Evolutionary conservation across 2,113 vertebrate species (phyloP).

Genomic region (Dasyornis broadbenti): DNA sequence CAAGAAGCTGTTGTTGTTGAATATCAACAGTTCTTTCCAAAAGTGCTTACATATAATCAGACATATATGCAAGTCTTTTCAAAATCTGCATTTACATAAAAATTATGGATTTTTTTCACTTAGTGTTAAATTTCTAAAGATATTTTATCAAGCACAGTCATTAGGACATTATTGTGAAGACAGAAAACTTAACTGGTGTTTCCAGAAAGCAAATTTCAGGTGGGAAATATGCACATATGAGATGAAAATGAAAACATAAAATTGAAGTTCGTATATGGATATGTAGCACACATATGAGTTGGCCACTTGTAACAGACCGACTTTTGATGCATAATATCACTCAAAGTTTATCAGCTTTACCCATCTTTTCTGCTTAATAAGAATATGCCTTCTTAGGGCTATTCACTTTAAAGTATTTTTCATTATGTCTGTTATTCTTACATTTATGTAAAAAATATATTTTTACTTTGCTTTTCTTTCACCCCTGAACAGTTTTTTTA

Average conservation of each 20-base stretch:
- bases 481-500: neutral
- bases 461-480: neutral
- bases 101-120: neutral
- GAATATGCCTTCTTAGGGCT: neutral
- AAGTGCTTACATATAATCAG: neutral
- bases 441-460: neutral
- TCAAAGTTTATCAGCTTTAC: neutral
- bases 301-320: fast-evolving
- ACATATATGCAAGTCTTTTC: neutral
- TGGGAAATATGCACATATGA: neutral
- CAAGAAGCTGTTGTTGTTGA: neutral
- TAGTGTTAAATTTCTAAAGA: neutral
- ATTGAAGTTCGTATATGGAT: neutral
- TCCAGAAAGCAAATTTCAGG: neutral
- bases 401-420: neutral
- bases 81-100: neutral
- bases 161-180: neutral
- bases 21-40: neutral
- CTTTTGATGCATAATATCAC: neutral
- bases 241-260: neutral
- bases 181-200: neutral
- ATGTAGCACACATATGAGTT: neutral
- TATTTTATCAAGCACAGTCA: neutral
- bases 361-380: neutral
- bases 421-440: neutral